A percentile compares a stretch with the other conserved stretches of the same genome.
These are phyloP conservation scores for Epinotia nisella DNA, from an alignment of 2,888 invertebrate genomes.

Conservation along the genomic window DNA sequence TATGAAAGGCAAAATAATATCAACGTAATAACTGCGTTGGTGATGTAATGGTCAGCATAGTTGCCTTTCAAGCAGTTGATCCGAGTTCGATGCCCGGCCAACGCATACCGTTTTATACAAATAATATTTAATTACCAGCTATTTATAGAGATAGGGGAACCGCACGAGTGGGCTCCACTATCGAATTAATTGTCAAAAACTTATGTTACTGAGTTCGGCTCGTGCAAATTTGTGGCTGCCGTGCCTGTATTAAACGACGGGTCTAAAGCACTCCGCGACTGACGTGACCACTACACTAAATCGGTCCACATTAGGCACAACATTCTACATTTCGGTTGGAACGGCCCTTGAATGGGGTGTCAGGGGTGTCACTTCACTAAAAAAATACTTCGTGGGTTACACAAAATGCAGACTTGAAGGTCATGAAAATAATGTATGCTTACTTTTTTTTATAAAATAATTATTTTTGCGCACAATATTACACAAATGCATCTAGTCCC, in stretches of 20 bases:
- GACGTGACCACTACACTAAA: constrained; percentile 1
- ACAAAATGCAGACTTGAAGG: background rate
- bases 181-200: no score
- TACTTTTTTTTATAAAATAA: background rate
- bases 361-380: background rate
- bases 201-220: no score
- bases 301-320: background rate
- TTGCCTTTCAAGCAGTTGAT: constrained; percentile 86
- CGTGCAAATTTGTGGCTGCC: background rate
- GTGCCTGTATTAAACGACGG: background rate
- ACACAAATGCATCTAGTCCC: no score
- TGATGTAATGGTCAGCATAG: constrained; percentile 86
- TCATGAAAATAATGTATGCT: background rate
- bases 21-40: constrained; percentile 67
- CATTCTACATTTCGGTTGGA: constrained; percentile 4
- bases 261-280: background rate
- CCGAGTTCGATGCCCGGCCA: constrained; percentile 86
- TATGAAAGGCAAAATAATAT: background rate
- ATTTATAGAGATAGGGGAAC: no score
- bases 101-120: constrained; percentile 62
- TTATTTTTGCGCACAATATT: no score
- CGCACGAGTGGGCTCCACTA: no score
- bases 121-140: background rate
- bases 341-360: background rate
- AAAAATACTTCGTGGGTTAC: background rate